Conservation (phyloP, 2,797 vertebrate species). For the Bradypus variegatus region DNA sequence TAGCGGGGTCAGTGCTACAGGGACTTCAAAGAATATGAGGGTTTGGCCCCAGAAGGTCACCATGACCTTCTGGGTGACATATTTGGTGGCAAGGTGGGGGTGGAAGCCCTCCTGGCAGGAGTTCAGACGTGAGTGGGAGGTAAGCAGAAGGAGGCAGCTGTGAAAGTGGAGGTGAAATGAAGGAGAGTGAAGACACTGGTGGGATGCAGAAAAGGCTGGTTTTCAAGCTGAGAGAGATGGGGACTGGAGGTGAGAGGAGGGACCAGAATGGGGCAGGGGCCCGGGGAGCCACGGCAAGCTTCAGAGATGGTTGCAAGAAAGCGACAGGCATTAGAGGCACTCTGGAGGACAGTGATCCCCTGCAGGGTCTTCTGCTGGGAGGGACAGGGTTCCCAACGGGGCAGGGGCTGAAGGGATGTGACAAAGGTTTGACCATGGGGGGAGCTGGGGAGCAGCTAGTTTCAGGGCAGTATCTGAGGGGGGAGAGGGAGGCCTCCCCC, state of each 20-base stretch:
- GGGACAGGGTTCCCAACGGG: background rate
- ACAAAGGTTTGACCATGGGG: background rate
- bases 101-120: constrained; percentile 29
- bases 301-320: background rate
- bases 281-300: background rate
- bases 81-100: constrained; percentile 52
- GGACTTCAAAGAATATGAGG: background rate
- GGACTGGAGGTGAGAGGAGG: background rate
- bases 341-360: background rate
- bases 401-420: background rate
- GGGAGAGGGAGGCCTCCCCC: background rate
- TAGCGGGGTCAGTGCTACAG: background rate
- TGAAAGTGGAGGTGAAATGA: constrained; percentile 36
- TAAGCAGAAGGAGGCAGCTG: constrained; percentile 35
- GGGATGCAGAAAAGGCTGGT: background rate
- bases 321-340: background rate
- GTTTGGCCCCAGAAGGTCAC: constrained; percentile 17
- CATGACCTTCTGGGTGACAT: background rate
- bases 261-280: background rate
- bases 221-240: background rate
- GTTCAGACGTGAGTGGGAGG: constrained; percentile 63
- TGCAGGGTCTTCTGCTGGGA: background rate
- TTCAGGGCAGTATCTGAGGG: no score
- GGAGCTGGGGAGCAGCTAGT: background rate
- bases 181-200: constrained; percentile 11